These are phyloP conservation scores for Falco punctatus DNA, from an alignment of 2,113 vertebrate species.

Conservation along the genomic window DNA sequence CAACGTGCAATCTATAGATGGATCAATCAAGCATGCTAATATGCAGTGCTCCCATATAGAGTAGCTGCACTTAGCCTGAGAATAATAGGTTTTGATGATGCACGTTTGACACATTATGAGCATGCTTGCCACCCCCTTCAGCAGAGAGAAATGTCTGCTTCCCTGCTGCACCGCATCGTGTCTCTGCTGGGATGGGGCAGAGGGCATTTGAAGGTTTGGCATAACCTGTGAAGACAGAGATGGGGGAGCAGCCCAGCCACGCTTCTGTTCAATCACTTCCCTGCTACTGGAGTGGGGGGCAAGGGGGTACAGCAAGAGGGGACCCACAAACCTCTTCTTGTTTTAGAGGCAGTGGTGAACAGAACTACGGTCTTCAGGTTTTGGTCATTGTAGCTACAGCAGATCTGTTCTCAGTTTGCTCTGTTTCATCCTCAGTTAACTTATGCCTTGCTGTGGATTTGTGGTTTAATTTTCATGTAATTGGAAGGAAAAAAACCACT, in stretches of 20 bases:
- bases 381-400: background rate
- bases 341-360: background rate
- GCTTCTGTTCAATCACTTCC: background rate
- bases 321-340: background rate
- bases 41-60: background rate
- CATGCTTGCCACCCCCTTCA: background rate
- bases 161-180: accelerated
- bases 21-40: background rate
- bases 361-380: background rate
- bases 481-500: background rate
- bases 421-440: background rate
- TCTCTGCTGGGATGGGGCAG: accelerated
- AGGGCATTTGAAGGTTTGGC: background rate
- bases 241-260: background rate
- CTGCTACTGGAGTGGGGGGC: background rate
- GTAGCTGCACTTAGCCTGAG: background rate
- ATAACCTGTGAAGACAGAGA: background rate
- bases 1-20: background rate
- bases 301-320: accelerated
- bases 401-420: background rate
- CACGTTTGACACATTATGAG: background rate
- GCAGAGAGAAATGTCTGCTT: background rate
- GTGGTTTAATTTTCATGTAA: background rate
- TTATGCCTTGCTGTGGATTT: background rate
- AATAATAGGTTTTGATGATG: background rate